These are phyloP conservation scores for Hermatobates lingyangjiaoensis DNA, from an alignment of 1,140 invertebrate species.

Conservation along the genomic window DNA sequence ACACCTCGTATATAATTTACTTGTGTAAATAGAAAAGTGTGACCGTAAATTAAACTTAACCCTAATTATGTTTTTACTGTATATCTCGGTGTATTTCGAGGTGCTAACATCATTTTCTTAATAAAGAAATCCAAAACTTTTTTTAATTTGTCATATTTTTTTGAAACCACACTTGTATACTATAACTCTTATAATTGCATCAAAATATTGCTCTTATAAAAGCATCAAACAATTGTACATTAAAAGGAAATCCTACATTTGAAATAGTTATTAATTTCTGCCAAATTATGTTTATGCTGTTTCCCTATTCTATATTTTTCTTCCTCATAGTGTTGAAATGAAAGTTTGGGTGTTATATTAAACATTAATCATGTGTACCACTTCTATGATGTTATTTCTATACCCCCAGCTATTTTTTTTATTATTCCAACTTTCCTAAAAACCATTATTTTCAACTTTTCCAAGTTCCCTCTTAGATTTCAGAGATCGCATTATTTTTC, in stretches of 20 bases:
- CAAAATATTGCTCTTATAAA: background rate
- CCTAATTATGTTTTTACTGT: too few relatives aligned
- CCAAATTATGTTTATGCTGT: background rate
- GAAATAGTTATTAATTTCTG: background rate
- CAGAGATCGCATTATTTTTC: conserved; percentile 7
- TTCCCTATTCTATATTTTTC: background rate
- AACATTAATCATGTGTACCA: background rate
- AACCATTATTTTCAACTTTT: background rate
- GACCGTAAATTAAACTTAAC: too few relatives aligned
- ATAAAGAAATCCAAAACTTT: background rate
- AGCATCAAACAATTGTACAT: background rate
- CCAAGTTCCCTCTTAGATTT: background rate
- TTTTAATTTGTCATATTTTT: background rate
- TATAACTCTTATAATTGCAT: background rate
- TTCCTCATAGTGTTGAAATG: background rate
- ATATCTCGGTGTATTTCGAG: background rate
- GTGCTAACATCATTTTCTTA: background rate
- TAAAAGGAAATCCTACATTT: background rate
- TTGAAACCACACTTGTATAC: too few relatives aligned
- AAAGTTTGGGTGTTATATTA: background rate
- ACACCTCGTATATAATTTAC: too few relatives aligned
- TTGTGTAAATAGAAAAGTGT: too few relatives aligned
- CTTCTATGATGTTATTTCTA: background rate
- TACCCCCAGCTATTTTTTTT: background rate
- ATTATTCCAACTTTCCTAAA: background rate